Conservation (phyloP, 2,797 vertebrate species). For the Smutsia gigantea region DNA sequence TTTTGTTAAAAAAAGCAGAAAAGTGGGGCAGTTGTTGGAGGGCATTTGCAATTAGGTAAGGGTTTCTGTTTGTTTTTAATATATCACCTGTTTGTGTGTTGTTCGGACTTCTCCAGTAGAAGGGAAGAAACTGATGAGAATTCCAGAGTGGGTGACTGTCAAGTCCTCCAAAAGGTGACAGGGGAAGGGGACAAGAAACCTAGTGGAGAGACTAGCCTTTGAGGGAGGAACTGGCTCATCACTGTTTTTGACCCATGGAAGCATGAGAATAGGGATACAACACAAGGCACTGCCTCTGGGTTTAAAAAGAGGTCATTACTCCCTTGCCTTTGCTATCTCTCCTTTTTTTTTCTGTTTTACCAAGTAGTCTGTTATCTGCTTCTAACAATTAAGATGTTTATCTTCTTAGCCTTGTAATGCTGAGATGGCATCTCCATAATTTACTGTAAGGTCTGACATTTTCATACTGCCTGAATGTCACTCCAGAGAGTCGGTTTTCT, state of each 20-base stretch:
- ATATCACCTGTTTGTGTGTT: not conserved
- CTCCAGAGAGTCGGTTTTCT: not conserved
- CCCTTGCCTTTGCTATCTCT: not conserved
- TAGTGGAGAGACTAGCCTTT: not conserved
- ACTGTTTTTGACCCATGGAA: not conserved
- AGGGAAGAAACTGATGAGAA: not conserved
- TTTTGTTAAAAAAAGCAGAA: not conserved
- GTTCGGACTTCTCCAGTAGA: not conserved
- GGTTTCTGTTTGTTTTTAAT: not conserved
- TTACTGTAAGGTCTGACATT: slow-evolving; percentile 9
- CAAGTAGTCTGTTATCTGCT: not conserved
- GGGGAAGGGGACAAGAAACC: not conserved
- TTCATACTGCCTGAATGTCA: not conserved
- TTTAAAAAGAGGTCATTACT: not conserved
- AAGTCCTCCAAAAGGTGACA: not conserved
- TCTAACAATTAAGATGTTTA: not conserved
- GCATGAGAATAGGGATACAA: not conserved
- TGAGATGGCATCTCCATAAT: not conserved
- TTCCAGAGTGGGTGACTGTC: not conserved
- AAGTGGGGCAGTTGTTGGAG: not conserved
- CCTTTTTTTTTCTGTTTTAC: not conserved
- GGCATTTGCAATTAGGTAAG: not conserved
- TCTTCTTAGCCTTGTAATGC: not conserved
- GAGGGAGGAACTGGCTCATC: not conserved
- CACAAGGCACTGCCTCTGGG: not conserved